Evolutionary conservation across 2,113 vertebrate genomes (phyloP).

Genomic region (Candoia aspera): DNA sequence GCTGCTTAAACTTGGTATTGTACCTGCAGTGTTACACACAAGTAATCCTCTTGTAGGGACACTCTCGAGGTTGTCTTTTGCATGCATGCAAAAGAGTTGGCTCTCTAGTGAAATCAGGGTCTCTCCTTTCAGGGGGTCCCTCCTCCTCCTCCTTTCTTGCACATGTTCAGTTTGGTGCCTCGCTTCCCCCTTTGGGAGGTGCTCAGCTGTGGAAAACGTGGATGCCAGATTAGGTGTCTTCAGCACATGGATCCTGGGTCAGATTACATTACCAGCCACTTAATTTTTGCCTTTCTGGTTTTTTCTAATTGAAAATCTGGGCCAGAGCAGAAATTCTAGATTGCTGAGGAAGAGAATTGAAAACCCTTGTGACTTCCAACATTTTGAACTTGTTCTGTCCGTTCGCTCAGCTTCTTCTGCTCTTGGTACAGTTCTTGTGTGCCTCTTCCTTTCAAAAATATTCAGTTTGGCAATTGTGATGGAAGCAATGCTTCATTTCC

Average conservation of each 20-base stretch:
- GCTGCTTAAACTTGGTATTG: neutral
- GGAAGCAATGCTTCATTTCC: neutral
- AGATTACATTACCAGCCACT: neutral
- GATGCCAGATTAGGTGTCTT: neutral
- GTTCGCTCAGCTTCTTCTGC: neutral
- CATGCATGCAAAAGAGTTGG: neutral
- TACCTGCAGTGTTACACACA: neutral
- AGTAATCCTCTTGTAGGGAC: neutral
- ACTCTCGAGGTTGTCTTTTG: neutral
- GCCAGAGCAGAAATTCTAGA: neutral
- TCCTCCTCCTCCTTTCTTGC: neutral
- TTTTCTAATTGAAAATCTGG: neutral
- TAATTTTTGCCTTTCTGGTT: neutral
- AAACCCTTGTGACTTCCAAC: neutral
- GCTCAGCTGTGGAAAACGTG: neutral
- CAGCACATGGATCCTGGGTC: neutral
- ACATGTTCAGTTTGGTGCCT: neutral
- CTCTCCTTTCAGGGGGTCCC: neutral
- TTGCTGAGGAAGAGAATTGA: neutral
- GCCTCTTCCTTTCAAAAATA: conserved; percentile 19
- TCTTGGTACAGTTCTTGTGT: neutral
- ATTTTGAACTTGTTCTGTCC: neutral
- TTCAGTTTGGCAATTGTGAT: neutral
- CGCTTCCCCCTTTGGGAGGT: neutral
- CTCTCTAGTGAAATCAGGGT: neutral